Conservation (phyloP, 2,797 vertebrate genomes). For the Bufotes viridis region DNA sequence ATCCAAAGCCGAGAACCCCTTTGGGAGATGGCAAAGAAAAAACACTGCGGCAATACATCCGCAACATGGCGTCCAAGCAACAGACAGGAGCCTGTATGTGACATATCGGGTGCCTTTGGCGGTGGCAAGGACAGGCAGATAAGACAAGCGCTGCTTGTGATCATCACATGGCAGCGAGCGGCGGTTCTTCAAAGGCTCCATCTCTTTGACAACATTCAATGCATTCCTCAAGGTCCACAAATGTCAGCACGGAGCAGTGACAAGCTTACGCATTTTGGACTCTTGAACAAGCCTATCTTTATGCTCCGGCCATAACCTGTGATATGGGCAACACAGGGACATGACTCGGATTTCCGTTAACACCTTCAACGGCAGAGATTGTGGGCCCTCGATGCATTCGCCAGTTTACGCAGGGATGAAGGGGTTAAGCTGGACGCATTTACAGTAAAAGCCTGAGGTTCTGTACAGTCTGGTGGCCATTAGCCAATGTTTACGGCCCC, state of each 20-base stretch:
- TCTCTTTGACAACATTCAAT: slow-evolving; percentile 93
- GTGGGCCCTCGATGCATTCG: not conserved
- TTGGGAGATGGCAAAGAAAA: not conserved
- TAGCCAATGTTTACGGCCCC: slow-evolving; percentile 93
- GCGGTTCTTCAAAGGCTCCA: slow-evolving; percentile 81
- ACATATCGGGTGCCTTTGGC: slow-evolving; percentile 70
- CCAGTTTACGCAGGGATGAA: not conserved
- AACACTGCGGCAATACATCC: not conserved
- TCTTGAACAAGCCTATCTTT: slow-evolving; percentile 73
- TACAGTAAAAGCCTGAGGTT: slow-evolving; percentile 71
- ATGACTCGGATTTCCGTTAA: slow-evolving; percentile 65
- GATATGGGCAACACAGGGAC: slow-evolving; percentile 9
- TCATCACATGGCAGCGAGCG: slow-evolving; percentile 79
- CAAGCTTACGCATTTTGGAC: slow-evolving; percentile 68
- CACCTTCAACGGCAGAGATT: not conserved
- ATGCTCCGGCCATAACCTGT: slow-evolving; percentile 68
- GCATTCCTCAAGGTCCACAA: slow-evolving; percentile 91
- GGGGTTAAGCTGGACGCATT: slow-evolving; percentile 66
- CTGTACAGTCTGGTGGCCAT: slow-evolving; percentile 76
- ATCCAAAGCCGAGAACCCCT: not conserved
- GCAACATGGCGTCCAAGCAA: not conserved
- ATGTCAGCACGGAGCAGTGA: slow-evolving; percentile 71
- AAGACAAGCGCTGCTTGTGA: slow-evolving; percentile 75
- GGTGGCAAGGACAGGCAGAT: slow-evolving; percentile 75
- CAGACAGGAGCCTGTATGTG: slow-evolving; percentile 64